phyloP scores from a whole-genome alignment of 2,888 invertebrate genomes.

The Ditula angustiorana region DNA sequence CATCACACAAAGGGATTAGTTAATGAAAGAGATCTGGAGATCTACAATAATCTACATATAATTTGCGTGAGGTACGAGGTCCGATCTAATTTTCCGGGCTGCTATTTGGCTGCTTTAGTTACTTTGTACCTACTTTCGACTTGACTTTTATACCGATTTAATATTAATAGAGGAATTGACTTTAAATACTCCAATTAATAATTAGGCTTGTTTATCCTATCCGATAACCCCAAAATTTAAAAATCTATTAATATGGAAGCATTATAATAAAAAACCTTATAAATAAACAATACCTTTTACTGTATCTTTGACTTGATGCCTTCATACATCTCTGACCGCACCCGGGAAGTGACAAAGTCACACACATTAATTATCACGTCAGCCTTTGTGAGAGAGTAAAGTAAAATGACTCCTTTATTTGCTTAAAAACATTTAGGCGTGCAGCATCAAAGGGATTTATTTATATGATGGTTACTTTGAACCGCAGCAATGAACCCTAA shows the following conservation, averaged over 20 bases:
- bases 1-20: not conserved
- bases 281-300: not conserved
- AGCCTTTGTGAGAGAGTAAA: constrained; percentile 55
- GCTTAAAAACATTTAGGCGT: constrained; percentile 33
- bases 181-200: too few species aligned
- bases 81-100: too few species aligned
- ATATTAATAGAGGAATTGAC: too few species aligned
- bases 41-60: constrained; percentile 17
- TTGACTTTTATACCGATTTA: too few species aligned
- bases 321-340: constrained; percentile 12
- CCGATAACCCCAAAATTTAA: not conserved
- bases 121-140: too few species aligned
- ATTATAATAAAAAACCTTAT: not conserved
- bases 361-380: constrained; percentile 61
- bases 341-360: constrained; percentile 32
- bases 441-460: constrained; percentile 36
- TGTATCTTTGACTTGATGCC: constrained; percentile 26
- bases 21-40: constrained; percentile 4
- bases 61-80: not conserved
- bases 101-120: too few species aligned
- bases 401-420: constrained; percentile 48
- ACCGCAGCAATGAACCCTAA: constrained; percentile 1
- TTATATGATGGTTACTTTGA: constrained; percentile 25
- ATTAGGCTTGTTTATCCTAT: not conserved
- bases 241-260: not conserved